Evolutionary conservation across 2,113 vertebrate species (phyloP).

Genomic region (Anser cygnoides): DNA sequence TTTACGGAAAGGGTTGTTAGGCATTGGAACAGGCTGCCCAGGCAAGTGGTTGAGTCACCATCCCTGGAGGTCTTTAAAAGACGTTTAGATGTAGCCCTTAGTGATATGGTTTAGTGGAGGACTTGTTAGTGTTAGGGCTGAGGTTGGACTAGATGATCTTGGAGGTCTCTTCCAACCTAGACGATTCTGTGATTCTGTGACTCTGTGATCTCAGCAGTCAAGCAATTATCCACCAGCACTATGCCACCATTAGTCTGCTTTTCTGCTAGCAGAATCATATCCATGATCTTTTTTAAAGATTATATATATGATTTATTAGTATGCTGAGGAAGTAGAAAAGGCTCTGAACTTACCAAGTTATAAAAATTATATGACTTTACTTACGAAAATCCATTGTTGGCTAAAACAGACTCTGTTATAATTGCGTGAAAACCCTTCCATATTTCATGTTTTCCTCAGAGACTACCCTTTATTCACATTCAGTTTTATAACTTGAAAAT

Average conservation of each 20-base stretch:
- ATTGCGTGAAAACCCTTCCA: not conserved
- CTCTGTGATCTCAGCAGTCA: not conserved
- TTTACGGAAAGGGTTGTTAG: no score
- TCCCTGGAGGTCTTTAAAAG: no score
- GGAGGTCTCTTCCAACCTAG: no score
- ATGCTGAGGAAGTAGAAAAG: not conserved
- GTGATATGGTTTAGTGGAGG: no score
- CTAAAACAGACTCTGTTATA: not conserved
- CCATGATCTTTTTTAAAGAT: not conserved
- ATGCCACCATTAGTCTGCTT: not conserved
- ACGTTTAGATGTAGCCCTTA: no score
- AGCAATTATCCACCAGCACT: not conserved
- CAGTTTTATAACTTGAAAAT: not conserved
- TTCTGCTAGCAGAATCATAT: no score
- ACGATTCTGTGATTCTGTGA: no score
- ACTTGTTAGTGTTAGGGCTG: no score
- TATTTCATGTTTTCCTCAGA: not conserved
- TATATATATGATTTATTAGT: not conserved
- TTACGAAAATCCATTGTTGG: not conserved
- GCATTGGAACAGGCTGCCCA: no score
- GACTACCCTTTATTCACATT: not conserved
- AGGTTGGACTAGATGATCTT: no score
- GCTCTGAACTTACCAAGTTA: not conserved
- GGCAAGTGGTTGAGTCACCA: no score
- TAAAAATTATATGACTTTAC: not conserved